Evolutionary conservation across 1,140 invertebrate genomes (phyloP), one percentile per base, ranked within the genome.

Genomic region (Atta colombica): DNA sequence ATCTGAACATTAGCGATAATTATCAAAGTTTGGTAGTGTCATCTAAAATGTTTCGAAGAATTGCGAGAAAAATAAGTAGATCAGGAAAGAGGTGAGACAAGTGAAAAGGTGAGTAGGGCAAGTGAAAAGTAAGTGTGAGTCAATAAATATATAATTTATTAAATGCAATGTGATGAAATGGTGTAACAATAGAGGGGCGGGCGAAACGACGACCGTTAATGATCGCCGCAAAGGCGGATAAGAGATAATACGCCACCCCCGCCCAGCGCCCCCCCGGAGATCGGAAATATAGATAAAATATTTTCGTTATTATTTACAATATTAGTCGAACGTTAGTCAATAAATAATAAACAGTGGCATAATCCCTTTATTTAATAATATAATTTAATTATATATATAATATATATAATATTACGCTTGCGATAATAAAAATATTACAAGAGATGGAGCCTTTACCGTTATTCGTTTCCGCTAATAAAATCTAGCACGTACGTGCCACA

Each of bases 111-210:
- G 39, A 69, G 39, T 51, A 51, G 82, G 88, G 61, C 69, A 84
- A 93, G 80, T 91, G 69, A 93, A 90, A 90, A 93, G 90, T 69
- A 69, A 51, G 90, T 93, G 77, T 90, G 89, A 90, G 89, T 95
- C 94, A 95, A 95, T 95, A 95, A 95, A 95, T 95, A 95, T 95
- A 95, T 95, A 95, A 95, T 95, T 95, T 95, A 95, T 95, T 95
- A 95, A 95, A 95, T 95, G 95, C 95, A 95, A 95, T 95, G 66
- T 69, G 94, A 95, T 95, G 94, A 95, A 95, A 95, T 95, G 94
- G 94, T 95, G 95, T 95, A 95, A 95, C 95, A 95, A 95, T 95
- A 93, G 93, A 92, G 92, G 92, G 93, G 90, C 86, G 93, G 94
- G 93, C 92, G 92, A 88, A 74, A 92, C 89, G 90, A 61, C 78